Conservation (phyloP, 2,113 vertebrate species). For the Ammodytes dubius region DNA sequence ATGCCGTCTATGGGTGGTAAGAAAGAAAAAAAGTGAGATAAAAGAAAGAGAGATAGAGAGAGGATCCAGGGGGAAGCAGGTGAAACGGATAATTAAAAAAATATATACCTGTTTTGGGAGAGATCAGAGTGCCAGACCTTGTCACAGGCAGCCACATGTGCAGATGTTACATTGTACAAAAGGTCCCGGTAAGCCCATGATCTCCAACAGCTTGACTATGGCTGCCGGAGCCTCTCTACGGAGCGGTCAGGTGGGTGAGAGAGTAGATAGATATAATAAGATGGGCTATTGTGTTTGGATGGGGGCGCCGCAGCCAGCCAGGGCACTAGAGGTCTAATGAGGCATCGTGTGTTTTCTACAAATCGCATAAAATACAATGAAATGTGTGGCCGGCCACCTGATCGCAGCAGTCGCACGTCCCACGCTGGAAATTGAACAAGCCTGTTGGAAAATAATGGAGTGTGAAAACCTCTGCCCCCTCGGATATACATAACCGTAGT, state of each 20-base stretch:
- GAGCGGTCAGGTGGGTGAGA: slow-evolving; percentile 64
- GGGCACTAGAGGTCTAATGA: slow-evolving; percentile 77
- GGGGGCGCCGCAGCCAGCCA: slow-evolving; percentile 44
- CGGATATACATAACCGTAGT: slow-evolving; percentile 34
- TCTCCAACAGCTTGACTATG: slow-evolving; percentile 72
- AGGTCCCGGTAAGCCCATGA: slow-evolving; percentile 65
- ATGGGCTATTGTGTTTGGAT: slow-evolving; percentile 70
- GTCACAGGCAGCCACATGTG: slow-evolving; percentile 55
- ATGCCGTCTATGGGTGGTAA: neutral
- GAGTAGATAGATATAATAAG: slow-evolving; percentile 66
- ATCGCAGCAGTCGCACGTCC: slow-evolving; percentile 32
- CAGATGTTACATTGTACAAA: slow-evolving; percentile 65
- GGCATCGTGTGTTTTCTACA: slow-evolving; percentile 67
- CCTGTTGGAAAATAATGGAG: slow-evolving; percentile 63
- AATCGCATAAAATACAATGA: slow-evolving; percentile 64
- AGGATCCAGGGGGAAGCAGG: slow-evolving; percentile 38
- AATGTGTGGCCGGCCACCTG: slow-evolving; percentile 46
- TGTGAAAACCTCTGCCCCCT: slow-evolving; percentile 59
- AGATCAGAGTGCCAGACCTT: slow-evolving; percentile 38
- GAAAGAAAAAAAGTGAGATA: slow-evolving; percentile 2
- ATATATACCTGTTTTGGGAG: slow-evolving; percentile 13
- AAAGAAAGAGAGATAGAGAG: slow-evolving; percentile 11
- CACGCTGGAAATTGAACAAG: slow-evolving; percentile 49
- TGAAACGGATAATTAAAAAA: slow-evolving; percentile 13
- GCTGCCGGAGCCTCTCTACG: slow-evolving; percentile 51